A percentile compares a stretch with the other conserved stretches of the same genome.
Conservation (phyloP, 53 echinoderm and acorn worm species). For the Luidia sarsii region DNA sequence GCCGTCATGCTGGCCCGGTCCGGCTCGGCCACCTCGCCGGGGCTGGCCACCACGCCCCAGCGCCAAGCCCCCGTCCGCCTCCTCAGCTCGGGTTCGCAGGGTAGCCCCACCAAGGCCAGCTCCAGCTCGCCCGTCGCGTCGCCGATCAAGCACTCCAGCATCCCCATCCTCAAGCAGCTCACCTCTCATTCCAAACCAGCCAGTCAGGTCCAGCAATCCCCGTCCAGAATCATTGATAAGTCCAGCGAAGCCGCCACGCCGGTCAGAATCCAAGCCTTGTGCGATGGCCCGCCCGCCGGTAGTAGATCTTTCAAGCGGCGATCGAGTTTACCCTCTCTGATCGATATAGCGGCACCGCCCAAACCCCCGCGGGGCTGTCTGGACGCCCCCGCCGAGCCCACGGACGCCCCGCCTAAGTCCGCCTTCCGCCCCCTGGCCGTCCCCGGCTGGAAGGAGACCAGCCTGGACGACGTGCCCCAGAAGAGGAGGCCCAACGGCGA, state of each 20-base stretch:
- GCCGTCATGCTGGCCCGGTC: constrained; percentile 41
- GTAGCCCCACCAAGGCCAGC: constrained; percentile 32
- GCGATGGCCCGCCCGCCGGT: background rate
- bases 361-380: constrained; percentile 71
- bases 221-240: background rate
- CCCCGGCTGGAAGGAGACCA: constrained; percentile 54
- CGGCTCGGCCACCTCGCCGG: constrained; percentile 43
- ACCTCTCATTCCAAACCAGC: constrained; percentile 1
- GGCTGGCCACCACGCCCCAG: constrained; percentile 44
- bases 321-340: constrained; percentile 33
- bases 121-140: constrained; percentile 25
- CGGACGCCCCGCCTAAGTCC: constrained; percentile 41
- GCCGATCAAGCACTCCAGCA: constrained; percentile 30
- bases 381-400: constrained; percentile 60
- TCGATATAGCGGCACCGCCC: constrained; percentile 55
- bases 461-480: constrained; percentile 54
- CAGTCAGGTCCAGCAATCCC: background rate
- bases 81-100: constrained; percentile 28
- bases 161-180: constrained; percentile 29
- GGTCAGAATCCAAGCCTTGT: constrained; percentile 10
- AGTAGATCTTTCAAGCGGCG: background rate
- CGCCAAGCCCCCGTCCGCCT: constrained; percentile 51
- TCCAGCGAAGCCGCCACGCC: background rate
- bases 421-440: constrained; percentile 45
- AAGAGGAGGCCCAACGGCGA: constrained; percentile 41